Evolutionary conservation across 2,888 invertebrate species (phyloP), one percentile per base, ranked within the genome.

Genomic region (Diabrotica balteata): DNA sequence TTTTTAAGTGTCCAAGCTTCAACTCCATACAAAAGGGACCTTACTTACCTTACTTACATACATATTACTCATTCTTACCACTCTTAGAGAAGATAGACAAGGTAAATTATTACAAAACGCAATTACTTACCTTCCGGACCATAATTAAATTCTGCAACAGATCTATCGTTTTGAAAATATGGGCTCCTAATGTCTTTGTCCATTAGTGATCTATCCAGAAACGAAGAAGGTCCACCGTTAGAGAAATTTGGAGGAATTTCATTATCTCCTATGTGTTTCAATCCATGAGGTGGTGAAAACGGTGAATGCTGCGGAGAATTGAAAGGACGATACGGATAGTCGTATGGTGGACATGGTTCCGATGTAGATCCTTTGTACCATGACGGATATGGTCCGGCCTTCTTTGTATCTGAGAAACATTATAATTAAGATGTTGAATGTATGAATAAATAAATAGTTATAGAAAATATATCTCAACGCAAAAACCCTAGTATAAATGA

Each of bases 141-240:
- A n/a, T 66, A 63, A 46, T 65, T 57, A 72, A 49, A 58, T 32
- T 45, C 68, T 72, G n/a, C 58, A 66, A 46, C 11, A 60, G 7
- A n/a, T 51, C 65, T 58, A 22, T 32, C 17, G 10, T 17, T 57
- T 8, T 22, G 72, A 71, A 72, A 72, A 69, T 69, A 71, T 53
- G 71, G 70, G 8, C 58, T 63, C 22, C 55, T 69, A 8, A 52
- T 47, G 7, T 63, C 63, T 22, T 10, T 44, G 32, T 53, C 54
- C 0, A 11, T 8, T 17, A n/a, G 44, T 9, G 32, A 32, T 32
- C 32, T 32, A 5, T 32, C 32, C 32, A 32, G 32, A 32, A 32
- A 32, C 3, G 32, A 32, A 32, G 32, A 32, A 32, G 32, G 32
- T 2, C 32, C 32, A 32, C 5, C 32, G 32, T 5, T 57, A 43